Conservation (phyloP, 2,113 vertebrate species). For the Mus musculus region GRCm39 chrX:51159001-51159500, state of each 20-base stretch:
- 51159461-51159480: constrained; percentile 73
- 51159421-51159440: constrained; percentile 49
- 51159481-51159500: constrained; percentile 72
- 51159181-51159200: constrained; percentile 29
- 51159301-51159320: background rate
- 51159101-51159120: background rate
- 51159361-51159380: background rate
- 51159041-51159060: background rate
- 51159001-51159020: background rate
- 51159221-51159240: background rate
- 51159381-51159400: constrained; percentile 40
- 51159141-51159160: constrained; percentile 10
- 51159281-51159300: background rate
- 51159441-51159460: constrained; percentile 65
- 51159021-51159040: background rate
- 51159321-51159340: background rate
- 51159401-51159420: constrained; percentile 55
- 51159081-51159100: background rate
- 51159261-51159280: background rate
- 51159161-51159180: background rate
- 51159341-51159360: constrained; percentile 56
- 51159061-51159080: background rate
- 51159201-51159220: background rate
- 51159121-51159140: constrained; percentile 17
- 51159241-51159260: constrained; percentile 30